Base-by-base conservation (phyloP, 2,888 invertebrate genomes). In the Euplagia quadripunctaria region DNA sequence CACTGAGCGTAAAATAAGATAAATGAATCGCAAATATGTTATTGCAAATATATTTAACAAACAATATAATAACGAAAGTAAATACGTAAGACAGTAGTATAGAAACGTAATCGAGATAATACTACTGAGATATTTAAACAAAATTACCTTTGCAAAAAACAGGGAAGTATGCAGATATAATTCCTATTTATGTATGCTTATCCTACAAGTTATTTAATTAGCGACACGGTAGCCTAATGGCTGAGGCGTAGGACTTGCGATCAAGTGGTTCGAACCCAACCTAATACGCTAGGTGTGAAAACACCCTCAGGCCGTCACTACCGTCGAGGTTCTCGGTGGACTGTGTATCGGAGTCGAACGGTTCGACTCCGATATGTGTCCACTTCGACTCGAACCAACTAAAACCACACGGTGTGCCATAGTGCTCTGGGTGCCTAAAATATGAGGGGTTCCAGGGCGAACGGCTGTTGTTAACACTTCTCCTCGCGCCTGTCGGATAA, bases 1-100 rank as follows among this genome's bases (percentile, higher is more conserved):
- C 70, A 80, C 76, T 74, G 51, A 70, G 64, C 77, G 76, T 82
- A 72, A 68, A 79, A 65, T 76, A 76, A 71, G 77, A 79, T 75
- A 78, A 74, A 72, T 51, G 31, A 49, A 46, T 49, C 66, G 16
- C 49, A 68, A 75, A 72, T 74, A 75, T 78, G 79, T 79, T 81
- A 65, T 75, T 74, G 73, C 70, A 71, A 74, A 77, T 76, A 81
- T 76, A 63, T 76, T 83, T 74, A 51, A 66, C 51, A 66, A 49
- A 63, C n/a, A 58, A 49, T 42, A 41, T 31, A 61, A 2, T 61
- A 64, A 72, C 43, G 63, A 72, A 68, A 72, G 61, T 67, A 64
- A 64, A 68, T 43, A 68, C 41, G 9, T 68, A 20, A 68, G n/a
- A n/a, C n/a, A n/a, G n/a, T n/a, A n/a, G 41, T 72, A 41, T 20